phyloP scores from a whole-genome alignment of 2,797 vertebrate genomes.

The Setipinna tenuifilis region DNA sequence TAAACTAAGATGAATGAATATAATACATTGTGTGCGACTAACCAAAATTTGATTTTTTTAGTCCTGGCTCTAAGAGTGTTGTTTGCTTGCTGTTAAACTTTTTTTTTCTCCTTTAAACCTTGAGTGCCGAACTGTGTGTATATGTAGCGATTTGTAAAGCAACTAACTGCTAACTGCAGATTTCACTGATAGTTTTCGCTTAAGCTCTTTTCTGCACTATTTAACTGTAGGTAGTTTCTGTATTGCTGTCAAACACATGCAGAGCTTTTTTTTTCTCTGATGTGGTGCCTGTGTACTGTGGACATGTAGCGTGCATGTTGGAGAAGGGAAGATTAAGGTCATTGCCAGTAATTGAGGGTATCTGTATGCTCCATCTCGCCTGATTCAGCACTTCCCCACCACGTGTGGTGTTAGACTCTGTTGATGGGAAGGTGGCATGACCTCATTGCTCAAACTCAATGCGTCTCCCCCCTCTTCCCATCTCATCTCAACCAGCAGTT shows the following conservation, averaged over 20 bases:
- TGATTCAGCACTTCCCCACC: constrained; percentile 35
- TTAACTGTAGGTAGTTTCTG: background rate
- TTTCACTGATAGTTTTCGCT: background rate
- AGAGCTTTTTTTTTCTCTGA: background rate
- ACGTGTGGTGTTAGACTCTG: background rate
- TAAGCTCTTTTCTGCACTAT: background rate
- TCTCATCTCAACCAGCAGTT: constrained; percentile 32
- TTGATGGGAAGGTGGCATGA: background rate
- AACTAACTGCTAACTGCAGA: background rate
- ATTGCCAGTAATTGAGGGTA: constrained; percentile 8
- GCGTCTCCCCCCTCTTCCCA: background rate
- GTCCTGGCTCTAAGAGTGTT: background rate
- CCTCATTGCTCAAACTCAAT: background rate
- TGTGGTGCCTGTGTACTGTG: background rate
- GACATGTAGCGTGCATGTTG: background rate
- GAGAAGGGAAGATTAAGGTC: background rate
- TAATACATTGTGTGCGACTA: background rate
- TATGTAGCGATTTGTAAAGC: background rate
- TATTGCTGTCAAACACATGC: background rate
- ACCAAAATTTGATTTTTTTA: background rate
- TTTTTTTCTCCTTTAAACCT: background rate
- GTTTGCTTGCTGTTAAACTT: background rate
- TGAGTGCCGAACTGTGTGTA: background rate
- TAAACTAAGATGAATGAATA: background rate
- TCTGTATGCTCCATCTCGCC: constrained; percentile 3